Evolutionary conservation across 2,888 invertebrate species (phyloP).

Genomic region (Polia nebulosa): DNA sequence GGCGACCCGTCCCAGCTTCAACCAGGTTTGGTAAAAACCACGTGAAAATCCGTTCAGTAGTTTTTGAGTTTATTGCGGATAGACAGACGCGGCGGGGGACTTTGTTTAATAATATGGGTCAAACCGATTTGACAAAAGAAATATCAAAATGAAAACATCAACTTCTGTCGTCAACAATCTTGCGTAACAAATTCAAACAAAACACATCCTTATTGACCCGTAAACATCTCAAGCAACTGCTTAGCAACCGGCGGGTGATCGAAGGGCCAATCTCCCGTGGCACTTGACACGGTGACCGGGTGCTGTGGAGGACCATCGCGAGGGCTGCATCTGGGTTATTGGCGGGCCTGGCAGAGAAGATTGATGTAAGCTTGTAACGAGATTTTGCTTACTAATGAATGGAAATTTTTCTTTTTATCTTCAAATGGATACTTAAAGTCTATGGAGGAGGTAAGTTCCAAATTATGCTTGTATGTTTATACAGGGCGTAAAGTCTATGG

Average conservation of each 20-base stretch:
- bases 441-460: neutral
- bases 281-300: conserved; percentile 72
- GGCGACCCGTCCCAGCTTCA: no score
- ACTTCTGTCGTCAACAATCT: neutral
- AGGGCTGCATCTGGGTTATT: conserved; percentile 67
- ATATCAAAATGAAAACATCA: neutral
- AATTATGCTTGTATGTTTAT: no score
- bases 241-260: conserved; percentile 62
- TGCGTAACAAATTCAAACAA: conserved; percentile 13
- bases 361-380: conserved; percentile 21
- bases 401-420: neutral
- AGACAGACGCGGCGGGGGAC: no score
- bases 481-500: no score
- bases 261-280: conserved; percentile 63
- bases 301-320: conserved; percentile 56
- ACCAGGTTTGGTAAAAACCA: no score
- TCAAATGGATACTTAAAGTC: neutral
- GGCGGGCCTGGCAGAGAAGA: conserved; percentile 38
- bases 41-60: no score
- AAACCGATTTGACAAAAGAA: no score
- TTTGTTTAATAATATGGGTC: no score
- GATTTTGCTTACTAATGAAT: conserved; percentile 19
- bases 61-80: no score
- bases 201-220: conserved; percentile 45
- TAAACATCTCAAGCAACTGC: conserved; percentile 41